Conservation (phyloP, 2,113 vertebrate species). For the Alligator sinensis region DNA sequence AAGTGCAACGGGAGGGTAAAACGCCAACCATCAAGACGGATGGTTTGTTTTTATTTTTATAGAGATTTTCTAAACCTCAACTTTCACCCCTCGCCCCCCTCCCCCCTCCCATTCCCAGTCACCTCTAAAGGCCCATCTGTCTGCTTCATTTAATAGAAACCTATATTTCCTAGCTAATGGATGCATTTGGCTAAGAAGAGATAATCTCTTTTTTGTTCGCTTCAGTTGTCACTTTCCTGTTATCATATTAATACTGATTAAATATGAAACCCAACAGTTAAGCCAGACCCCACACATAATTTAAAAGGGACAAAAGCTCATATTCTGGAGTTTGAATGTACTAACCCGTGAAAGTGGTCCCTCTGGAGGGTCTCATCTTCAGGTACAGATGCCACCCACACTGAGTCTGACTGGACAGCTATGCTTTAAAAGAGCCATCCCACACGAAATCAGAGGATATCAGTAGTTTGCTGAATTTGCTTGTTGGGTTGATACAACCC, state of each 20-base stretch:
- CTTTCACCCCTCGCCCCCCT: constrained; percentile 73
- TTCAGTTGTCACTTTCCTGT: constrained; percentile 72
- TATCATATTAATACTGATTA: constrained; percentile 78
- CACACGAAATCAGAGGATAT: background rate
- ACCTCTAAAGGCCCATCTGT: constrained; percentile 67
- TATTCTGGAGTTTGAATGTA: constrained; percentile 49
- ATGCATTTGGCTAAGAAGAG: constrained; percentile 60
- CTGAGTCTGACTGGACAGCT: background rate
- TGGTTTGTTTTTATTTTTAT: constrained; percentile 84
- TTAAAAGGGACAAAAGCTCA: constrained; percentile 50
- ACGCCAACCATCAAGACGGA: constrained; percentile 75
- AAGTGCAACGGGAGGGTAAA: constrained; percentile 79
- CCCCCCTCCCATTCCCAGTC: constrained; percentile 52
- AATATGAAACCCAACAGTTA: constrained; percentile 58
- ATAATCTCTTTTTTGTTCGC: constrained; percentile 67
- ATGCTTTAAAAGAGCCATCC: fast-evolving
- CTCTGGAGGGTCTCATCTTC: background rate
- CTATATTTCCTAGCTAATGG: constrained; percentile 73
- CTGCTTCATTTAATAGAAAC: constrained; percentile 70
- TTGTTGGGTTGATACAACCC: background rate
- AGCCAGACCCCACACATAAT: constrained; percentile 61
- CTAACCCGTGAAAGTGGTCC: background rate
- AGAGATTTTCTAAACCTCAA: constrained; percentile 82
- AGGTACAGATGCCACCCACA: constrained; percentile 32
- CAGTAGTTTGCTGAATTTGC: background rate